Conservation (phyloP, 2,888 invertebrate species). For the Xestia ashworthii region DNA sequence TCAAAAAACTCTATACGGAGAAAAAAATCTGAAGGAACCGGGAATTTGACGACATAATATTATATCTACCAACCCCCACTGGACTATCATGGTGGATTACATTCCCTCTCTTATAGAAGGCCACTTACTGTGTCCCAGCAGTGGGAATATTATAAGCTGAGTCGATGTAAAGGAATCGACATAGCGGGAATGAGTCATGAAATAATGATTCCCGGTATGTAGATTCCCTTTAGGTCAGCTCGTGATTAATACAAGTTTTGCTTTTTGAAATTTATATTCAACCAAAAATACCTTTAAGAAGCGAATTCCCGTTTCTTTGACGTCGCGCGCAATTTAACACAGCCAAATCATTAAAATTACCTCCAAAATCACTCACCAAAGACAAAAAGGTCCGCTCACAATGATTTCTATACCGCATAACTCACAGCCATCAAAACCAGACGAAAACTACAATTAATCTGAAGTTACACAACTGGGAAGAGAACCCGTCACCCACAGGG, state of each 20-base stretch:
- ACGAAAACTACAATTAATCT: conserved; percentile 56
- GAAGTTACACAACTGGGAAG: conserved; percentile 51
- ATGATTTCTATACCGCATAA: background rate
- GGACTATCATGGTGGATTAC: background rate
- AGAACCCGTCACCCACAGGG: conserved; percentile 58
- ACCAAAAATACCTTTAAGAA: background rate
- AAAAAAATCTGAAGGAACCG: background rate
- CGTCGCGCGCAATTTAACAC: background rate
- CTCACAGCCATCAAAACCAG: conserved; percentile 44
- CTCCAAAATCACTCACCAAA: background rate
- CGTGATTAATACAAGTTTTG: too few relatives aligned
- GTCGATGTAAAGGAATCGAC: too few relatives aligned
- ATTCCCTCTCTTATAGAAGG: background rate
- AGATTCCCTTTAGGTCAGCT: too few relatives aligned
- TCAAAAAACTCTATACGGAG: background rate
- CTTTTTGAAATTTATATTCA: background rate
- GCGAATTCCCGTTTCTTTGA: background rate
- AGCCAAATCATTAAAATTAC: background rate
- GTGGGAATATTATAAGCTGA: background rate
- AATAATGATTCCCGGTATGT: too few relatives aligned
- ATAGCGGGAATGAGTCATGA: too few relatives aligned
- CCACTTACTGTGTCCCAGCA: background rate
- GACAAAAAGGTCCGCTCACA: conserved; percentile 11
- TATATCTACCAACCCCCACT: background rate
- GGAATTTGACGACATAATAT: background rate